Evolutionary conservation across 2,113 vertebrate genomes (phyloP), one percentile per base, ranked within the genome.

Genomic region (Zingel zingel): DNA sequence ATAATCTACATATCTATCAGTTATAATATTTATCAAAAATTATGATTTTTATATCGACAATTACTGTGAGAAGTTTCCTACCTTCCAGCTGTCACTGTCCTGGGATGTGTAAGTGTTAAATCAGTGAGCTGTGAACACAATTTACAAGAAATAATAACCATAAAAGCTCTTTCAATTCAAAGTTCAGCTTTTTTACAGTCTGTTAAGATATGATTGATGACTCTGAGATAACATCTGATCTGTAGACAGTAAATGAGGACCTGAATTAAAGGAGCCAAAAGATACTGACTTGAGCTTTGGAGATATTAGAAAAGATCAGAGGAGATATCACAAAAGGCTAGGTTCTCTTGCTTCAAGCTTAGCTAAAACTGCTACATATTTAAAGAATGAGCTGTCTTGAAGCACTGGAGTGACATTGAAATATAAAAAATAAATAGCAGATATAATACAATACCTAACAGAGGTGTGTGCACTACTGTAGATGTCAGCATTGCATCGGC

Each of bases 91-190:
- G 0, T 1, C 6, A 12, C n/a, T 85, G 10, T 87, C 77, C 15
- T 76, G 21, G 1, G 63, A 14, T 9, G 54, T 78, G 61, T 66
- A 65, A 1, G 5, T 1, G 18, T 0, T 65, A 3, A 11, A 86
- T 3, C 74, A 94, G 15, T 7, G 84, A 82, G 58, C 79, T 91
- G 77, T 68, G 39, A 70, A 79, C 19, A 87, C n/a, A 82, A 30
- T 15, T 43, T 57, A 18, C 15, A 57, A 7, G 7, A 30, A 43
- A 48, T 0, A 16, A 25, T 15, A 11, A 59, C 1, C 3, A n/a
- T 50, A 39, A 14, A 74, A 27, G 1, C 8, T 51, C 10, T 3
- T 43, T 63, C 2, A 59, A 33, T 33, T 33, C 33, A 33, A 30
- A 59, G 14, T 8, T 59, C 15, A 15, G 13, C 12, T 25, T 43